Evolutionary conservation across 2,888 invertebrate genomes (phyloP).

Genomic region (Eurois occulta): DNA sequence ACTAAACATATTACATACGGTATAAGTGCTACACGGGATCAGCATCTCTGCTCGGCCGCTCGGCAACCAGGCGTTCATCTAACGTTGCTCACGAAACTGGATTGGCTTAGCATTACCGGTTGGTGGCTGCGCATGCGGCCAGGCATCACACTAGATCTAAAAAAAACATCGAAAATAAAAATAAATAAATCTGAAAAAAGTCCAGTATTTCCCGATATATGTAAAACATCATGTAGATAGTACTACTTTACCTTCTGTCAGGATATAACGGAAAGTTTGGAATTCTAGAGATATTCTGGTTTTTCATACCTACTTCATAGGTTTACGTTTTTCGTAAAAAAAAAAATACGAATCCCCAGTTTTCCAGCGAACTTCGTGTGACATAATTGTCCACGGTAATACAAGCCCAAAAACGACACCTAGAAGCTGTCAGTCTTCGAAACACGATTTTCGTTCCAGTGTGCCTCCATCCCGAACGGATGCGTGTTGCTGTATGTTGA

Average conservation of each 20-base stretch:
- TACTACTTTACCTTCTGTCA: no score
- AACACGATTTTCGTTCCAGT: background rate
- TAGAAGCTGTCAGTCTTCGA: background rate
- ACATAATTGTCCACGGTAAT: background rate
- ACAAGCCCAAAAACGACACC: background rate
- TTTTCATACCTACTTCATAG: background rate
- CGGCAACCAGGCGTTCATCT: background rate
- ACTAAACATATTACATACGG: background rate
- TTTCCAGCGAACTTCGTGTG: background rate
- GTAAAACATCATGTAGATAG: no score
- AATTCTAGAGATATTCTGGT: background rate
- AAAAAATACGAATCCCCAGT: background rate
- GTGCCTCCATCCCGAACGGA: background rate
- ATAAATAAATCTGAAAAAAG: background rate
- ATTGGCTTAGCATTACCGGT: background rate
- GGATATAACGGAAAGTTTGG: no score
- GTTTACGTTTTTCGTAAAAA: no score
- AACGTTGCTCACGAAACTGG: background rate
- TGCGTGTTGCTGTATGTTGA: background rate
- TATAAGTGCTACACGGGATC: background rate
- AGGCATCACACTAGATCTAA: background rate
- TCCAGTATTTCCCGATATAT: background rate
- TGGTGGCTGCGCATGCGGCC: background rate
- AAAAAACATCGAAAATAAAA: no score
- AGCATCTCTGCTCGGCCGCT: background rate